Conservation (phyloP, 2,797 vertebrate species). For the Bradypodion pumilum region DNA sequence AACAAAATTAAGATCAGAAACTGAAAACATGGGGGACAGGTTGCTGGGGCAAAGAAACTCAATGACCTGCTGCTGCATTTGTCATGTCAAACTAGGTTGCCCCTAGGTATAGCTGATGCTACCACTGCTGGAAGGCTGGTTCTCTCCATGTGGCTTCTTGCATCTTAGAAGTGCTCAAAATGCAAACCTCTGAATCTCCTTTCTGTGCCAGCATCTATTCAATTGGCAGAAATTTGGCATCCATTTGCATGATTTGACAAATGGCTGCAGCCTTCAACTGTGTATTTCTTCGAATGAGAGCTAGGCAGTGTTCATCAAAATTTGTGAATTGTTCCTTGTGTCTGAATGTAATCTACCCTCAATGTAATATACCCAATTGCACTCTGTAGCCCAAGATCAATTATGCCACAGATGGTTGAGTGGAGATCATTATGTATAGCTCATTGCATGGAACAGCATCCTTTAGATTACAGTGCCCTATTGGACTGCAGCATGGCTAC, state of each 20-base stretch:
- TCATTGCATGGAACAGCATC: too few relatives aligned
- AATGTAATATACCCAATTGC: not conserved
- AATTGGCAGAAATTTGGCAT: not conserved
- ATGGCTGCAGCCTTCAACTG: not conserved
- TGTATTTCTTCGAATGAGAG: not conserved
- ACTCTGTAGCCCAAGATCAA: not conserved
- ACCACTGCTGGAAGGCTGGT: not conserved
- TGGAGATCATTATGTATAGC: not conserved
- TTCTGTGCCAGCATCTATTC: not conserved
- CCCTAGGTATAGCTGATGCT: constrained; percentile 15
- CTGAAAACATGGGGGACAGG: constrained; percentile 17
- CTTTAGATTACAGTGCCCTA: too few relatives aligned
- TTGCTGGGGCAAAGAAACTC: not conserved
- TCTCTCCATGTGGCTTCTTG: not conserved
- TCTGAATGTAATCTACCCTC: not conserved
- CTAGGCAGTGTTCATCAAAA: not conserved
- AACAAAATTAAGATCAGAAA: constrained; percentile 37
- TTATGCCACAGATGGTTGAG: not conserved
- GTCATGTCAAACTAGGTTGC: not conserved
- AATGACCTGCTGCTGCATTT: not conserved
- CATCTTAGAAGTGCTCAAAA: not conserved
- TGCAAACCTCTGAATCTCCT: not conserved
- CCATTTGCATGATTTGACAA: not conserved
- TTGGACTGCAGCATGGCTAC: too few relatives aligned
- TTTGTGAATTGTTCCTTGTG: not conserved